Conservation (phyloP, 2,888 invertebrate species). For the Cerceris ruficornis region DNA sequence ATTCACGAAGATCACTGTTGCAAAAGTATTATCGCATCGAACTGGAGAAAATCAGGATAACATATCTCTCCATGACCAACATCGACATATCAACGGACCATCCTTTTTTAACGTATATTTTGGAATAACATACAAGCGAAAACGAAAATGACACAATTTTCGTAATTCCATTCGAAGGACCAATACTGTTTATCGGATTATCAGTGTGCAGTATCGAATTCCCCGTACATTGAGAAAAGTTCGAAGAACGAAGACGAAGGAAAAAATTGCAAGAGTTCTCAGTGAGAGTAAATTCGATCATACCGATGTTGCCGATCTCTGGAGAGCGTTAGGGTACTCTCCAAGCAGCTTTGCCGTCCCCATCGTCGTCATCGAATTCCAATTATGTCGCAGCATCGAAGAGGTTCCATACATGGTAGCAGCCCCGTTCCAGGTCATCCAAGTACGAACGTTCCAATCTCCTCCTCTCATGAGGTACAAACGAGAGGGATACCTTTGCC, state of each 20-base stretch:
- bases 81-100: too few species aligned
- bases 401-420: slow-evolving; percentile 69
- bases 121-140: too few species aligned
- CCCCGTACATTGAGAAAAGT: background rate
- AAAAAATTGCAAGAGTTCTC: slow-evolving; percentile 5
- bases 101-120: too few species aligned
- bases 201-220: too few species aligned
- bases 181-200: slow-evolving; percentile 15
- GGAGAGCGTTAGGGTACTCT: slow-evolving; percentile 49
- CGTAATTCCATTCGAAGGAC: slow-evolving; percentile 15
- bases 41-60: background rate
- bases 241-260: background rate
- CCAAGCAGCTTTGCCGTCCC: slow-evolving; percentile 14
- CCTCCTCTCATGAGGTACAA: slow-evolving; percentile 71
- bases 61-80: too few species aligned
- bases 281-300: slow-evolving; percentile 29
- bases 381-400: slow-evolving; percentile 73
- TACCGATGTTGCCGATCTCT: slow-evolving; percentile 52
- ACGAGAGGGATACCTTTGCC: slow-evolving; percentile 78
- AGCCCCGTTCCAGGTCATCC: slow-evolving; percentile 67
- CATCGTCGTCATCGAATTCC: slow-evolving; percentile 63
- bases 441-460: slow-evolving; percentile 50
- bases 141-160: too few species aligned
- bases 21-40: background rate
- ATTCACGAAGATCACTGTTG: background rate